These are phyloP conservation scores for Oryzias celebensis DNA, from an alignment of 2,113 vertebrate genomes.

Conservation along the genomic window DNA sequence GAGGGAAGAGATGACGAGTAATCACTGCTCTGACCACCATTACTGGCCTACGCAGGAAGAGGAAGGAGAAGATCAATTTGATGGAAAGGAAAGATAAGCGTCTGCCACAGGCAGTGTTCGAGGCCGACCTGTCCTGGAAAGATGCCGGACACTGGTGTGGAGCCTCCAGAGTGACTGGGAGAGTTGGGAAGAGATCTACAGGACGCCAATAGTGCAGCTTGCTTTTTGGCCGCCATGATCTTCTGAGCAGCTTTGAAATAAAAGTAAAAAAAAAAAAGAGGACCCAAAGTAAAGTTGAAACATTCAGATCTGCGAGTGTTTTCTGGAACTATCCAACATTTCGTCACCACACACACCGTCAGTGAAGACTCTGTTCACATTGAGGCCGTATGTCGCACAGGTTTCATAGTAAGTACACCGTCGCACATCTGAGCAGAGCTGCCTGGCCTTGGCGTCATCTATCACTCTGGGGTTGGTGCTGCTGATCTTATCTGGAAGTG, in stretches of 20 bases:
- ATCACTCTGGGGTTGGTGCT: slow-evolving; percentile 87
- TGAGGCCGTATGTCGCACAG: slow-evolving; percentile 94
- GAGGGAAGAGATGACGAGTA: slow-evolving; percentile 94
- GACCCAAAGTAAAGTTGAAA: not conserved
- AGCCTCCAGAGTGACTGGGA: slow-evolving; percentile 90
- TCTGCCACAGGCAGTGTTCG: not conserved
- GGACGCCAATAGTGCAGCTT: slow-evolving; percentile 88
- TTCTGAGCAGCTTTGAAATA: slow-evolving; percentile 86
- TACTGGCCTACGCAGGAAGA: slow-evolving; percentile 82
- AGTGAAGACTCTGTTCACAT: slow-evolving; percentile 92
- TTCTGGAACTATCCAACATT: not conserved
- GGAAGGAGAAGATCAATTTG: slow-evolving; percentile 48
- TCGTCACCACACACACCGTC: slow-evolving; percentile 77
- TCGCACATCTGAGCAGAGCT: slow-evolving; percentile 86
- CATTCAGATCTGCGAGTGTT: not conserved
- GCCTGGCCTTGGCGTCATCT: slow-evolving; percentile 85
- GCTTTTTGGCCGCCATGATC: slow-evolving; percentile 87
- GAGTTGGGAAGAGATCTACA: slow-evolving; percentile 96
- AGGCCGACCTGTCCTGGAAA: slow-evolving; percentile 81
- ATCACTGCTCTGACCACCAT: slow-evolving; percentile 91
- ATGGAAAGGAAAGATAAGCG: too few relatives aligned
- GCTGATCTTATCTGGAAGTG: slow-evolving; percentile 88
- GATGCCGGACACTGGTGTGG: slow-evolving; percentile 83
- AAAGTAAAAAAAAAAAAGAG: not conserved
- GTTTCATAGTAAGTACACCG: slow-evolving; percentile 95